Conservation (phyloP, 2,113 vertebrate genomes). For the Todiramphus chloris region DNA sequence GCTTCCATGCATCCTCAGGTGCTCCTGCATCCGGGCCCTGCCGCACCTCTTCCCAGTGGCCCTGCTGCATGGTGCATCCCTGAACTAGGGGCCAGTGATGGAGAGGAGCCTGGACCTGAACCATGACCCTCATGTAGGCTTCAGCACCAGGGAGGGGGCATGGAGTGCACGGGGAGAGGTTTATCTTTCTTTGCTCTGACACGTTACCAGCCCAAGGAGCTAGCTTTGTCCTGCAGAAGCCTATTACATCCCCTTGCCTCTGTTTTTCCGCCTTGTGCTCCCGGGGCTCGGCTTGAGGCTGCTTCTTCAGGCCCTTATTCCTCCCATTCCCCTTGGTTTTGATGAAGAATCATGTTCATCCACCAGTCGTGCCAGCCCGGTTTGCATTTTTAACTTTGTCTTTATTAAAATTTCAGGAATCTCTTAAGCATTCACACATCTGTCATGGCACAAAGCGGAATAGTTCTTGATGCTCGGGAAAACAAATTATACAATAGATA, state of each 20-base stretch:
- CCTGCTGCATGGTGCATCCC: not conserved
- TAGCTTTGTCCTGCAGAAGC: not conserved
- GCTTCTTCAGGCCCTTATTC: not conserved
- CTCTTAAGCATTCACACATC: slow-evolving; percentile 11
- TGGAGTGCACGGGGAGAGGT: not conserved
- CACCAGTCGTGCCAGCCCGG: not conserved
- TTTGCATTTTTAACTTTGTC: slow-evolving; percentile 47
- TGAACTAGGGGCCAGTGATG: not conserved
- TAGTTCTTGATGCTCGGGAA: not conserved
- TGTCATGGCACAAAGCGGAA: not conserved
- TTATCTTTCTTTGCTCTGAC: not conserved
- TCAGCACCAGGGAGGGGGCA: not conserved
- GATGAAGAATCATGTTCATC: not conserved
- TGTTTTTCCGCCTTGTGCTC: not conserved
- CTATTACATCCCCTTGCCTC: not conserved
- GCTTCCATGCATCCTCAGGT: not conserved
- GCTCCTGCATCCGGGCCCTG: not conserved
- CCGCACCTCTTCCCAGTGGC: not conserved
- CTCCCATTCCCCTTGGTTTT: not conserved
- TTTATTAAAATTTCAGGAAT: slow-evolving; percentile 47
- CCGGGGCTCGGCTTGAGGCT: not conserved
- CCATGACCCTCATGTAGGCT: accelerated
- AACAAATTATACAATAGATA: not conserved
- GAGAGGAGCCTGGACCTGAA: not conserved
- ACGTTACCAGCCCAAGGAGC: not conserved